A percentile compares a stretch with the other conserved stretches of the same genome.
phyloP scores from a whole-genome alignment of 2,113 vertebrate species.

The Lontra canadensis region DNA sequence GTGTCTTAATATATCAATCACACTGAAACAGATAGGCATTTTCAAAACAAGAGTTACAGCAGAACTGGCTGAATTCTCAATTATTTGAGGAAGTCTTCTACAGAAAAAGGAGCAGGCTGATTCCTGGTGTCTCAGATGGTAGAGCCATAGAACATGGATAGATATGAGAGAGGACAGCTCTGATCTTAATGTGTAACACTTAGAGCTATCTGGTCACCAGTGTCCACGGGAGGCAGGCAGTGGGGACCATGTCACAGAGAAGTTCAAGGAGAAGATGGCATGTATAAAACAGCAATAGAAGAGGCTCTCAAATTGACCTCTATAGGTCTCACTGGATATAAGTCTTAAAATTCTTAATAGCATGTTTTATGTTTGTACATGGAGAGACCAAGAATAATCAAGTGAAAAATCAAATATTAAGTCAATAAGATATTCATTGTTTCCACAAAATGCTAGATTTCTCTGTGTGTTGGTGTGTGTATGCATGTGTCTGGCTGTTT shows the following conservation, averaged over 20 bases:
- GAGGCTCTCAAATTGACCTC: background rate
- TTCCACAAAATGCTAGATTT: background rate
- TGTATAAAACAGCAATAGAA: background rate
- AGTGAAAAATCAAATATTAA: background rate
- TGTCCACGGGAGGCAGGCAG: background rate
- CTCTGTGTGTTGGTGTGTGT: too few species aligned
- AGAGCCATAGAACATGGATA: too few species aligned
- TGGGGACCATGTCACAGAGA: fast-evolving
- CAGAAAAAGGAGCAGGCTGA: background rate
- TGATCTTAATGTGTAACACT: fast-evolving
- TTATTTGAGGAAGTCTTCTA: background rate
- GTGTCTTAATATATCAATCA: background rate
- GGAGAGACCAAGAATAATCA: background rate
- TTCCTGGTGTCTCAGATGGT: background rate
- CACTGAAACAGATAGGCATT: background rate
- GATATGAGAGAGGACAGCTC: background rate
- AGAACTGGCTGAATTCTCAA: background rate
- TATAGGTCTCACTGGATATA: background rate
- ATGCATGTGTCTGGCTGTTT: background rate
- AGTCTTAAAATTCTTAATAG: background rate
- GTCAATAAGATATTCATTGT: background rate
- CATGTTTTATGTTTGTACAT: background rate
- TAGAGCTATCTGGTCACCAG: background rate
- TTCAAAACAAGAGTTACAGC: background rate
- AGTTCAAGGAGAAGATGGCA: background rate